Base-by-base conservation (phyloP, 2,888 invertebrate genomes). In the Adineta ricciae region DNA sequence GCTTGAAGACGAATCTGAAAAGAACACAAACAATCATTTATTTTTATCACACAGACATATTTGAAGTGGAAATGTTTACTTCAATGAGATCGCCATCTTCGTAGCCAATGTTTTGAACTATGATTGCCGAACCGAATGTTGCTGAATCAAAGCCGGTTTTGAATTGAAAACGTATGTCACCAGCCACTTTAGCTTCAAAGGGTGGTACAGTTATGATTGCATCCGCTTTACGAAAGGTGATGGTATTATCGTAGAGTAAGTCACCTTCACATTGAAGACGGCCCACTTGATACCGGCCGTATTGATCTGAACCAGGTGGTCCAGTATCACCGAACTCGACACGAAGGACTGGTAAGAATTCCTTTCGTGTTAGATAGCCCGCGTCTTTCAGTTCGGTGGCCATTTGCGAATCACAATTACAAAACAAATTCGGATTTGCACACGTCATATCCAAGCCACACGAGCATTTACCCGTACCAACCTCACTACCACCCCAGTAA, bases 131-230 rank as follows among this genome's bases (percentile, higher is more conserved):
- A 14, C 78, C 78, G n/a, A 78, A 78, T n/a, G 78, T 78, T 0
- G 96, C 95, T 89, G 95, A 95, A 86, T 94, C 93, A 49, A 93
- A 92, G 0, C 97, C 96, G 0, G 97, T 97, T 89, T 93, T 94
- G 90, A 98, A 97, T 91, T 97, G 97, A 90, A 97, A 95, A 91
- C 96, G 96, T 89, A 98, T 95, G 91, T 98, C 98, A 9, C 96
- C 96, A 86, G 96, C 89, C 27, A 88, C 89, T 78, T 89, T 88
- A 1, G 89, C 89, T 14, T 85, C 85, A 87, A 89, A 89, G 16
- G 50, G 52, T 24, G 50, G 73, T 16, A 52, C 46, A 88, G 94
- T 93, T 84, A 98, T 94, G 8, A 95, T 94, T 0, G 96, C 94
- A 91, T 97, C 97, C 4, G 94, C 91, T 86, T 96, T 93, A 36